A percentile compares a stretch with the other conserved stretches of the same genome.
These are phyloP conservation scores for Branchinecta lindahli DNA, from an alignment of 1,140 invertebrate genomes.

Conservation along the genomic window DNA sequence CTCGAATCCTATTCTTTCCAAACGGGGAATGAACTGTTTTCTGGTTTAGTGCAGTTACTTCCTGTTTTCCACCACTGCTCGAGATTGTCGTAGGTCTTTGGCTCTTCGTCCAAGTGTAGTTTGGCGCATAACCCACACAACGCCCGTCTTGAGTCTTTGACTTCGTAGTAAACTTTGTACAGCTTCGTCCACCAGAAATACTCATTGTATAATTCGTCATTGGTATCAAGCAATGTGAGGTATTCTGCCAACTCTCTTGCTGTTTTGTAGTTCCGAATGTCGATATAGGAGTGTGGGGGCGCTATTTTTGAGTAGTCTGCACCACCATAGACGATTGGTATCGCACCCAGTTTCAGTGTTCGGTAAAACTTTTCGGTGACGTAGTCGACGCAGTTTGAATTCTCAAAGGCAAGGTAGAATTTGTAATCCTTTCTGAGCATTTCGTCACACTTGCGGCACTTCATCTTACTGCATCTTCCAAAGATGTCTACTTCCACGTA, in stretches of 20 bases:
- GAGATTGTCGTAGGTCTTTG: background rate
- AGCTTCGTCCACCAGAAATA: conserved; percentile 20
- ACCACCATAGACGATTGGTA: conserved; percentile 15
- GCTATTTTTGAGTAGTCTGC: conserved; percentile 15
- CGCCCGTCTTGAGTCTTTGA: conserved; percentile 66
- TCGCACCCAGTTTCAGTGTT: conserved; percentile 17
- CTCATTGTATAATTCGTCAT: conserved; percentile 67
- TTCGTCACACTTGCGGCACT: conserved; percentile 22
- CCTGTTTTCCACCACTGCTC: too few relatives aligned
- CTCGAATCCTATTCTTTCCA: too few relatives aligned
- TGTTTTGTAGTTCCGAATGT: conserved; percentile 25
- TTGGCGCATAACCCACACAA: conserved; percentile 58
- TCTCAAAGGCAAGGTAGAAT: conserved; percentile 94
- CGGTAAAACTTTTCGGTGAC: conserved; percentile 88
- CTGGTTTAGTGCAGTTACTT: too few relatives aligned
- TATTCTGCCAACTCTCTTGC: conserved; percentile 69
- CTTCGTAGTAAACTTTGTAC: conserved; percentile 17
- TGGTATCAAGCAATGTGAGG: conserved; percentile 58
- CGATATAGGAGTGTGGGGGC: conserved; percentile 15
- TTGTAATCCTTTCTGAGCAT: conserved; percentile 56
- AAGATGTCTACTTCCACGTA: conserved; percentile 28
- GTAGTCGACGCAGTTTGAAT: conserved; percentile 90
- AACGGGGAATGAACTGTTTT: too few relatives aligned
- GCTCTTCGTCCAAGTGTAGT: conserved; percentile 12
- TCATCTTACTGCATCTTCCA: conserved; percentile 27